These are phyloP conservation scores for Etheostoma spectabile DNA, from an alignment of 2,113 vertebrate genomes.

Conservation along the genomic window DNA sequence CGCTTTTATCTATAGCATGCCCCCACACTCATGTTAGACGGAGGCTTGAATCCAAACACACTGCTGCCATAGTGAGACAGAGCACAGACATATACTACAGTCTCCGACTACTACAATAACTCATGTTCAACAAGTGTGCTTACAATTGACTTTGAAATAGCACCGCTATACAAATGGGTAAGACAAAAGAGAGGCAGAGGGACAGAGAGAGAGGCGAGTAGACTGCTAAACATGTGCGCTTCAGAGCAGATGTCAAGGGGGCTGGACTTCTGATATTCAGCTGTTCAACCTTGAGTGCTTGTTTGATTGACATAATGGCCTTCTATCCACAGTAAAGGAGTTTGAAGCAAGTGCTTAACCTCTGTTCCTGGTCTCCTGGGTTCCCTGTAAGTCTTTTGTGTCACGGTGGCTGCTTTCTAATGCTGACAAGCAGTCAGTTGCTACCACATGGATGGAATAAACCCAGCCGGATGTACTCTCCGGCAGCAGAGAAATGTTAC, in stretches of 20 bases:
- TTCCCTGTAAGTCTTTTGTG: slow-evolving; percentile 4
- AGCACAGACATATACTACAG: background rate
- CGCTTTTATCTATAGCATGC: too few relatives aligned
- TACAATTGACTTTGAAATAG: background rate
- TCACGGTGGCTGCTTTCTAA: background rate
- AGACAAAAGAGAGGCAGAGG: background rate
- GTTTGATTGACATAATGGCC: slow-evolving; percentile 34
- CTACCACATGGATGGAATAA: slow-evolving; percentile 5
- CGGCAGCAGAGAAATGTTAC: background rate
- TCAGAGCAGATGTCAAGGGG: slow-evolving; percentile 37
- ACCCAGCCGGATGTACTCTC: background rate
- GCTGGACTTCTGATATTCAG: slow-evolving; percentile 31
- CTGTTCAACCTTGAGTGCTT: slow-evolving; percentile 27
- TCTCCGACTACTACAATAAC: background rate
- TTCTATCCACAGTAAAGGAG: slow-evolving; percentile 28
- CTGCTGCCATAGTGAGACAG: too few relatives aligned
- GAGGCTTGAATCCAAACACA: background rate
- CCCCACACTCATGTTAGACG: too few relatives aligned
- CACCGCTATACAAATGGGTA: background rate
- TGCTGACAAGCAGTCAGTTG: background rate
- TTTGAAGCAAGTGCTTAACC: slow-evolving; percentile 20
- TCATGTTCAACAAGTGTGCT: background rate
- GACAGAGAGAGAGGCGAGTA: background rate
- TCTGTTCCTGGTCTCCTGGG: background rate
- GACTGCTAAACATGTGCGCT: slow-evolving; percentile 5